phyloP scores from a whole-genome alignment of 2,888 invertebrate species.

The Argyresthia albistria region DNA sequence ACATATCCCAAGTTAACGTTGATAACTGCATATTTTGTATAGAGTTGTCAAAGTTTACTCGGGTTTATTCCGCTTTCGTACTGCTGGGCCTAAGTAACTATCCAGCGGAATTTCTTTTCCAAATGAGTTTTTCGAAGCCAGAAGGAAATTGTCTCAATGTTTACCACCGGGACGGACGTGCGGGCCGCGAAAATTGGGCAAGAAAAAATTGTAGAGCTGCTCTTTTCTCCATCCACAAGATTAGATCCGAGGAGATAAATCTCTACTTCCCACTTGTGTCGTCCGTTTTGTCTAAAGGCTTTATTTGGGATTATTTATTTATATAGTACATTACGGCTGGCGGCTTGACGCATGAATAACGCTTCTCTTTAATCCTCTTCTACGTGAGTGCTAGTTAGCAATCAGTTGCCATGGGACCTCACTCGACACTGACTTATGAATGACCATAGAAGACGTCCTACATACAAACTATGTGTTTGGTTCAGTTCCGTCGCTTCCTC shows the following conservation, averaged over 20 bases:
- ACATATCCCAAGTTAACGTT: no score
- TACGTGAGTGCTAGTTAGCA: conserved; percentile 2
- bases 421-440: background rate
- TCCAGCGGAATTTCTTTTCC: conserved; percentile 7
- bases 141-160: conserved; percentile 38
- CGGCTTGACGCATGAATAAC: conserved; percentile 10
- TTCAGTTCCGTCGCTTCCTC: background rate
- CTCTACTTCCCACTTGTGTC: conserved; percentile 41
- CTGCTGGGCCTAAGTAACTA: no score
- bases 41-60: no score
- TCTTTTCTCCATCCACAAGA: conserved; percentile 63
- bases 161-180: conserved; percentile 23
- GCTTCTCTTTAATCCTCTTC: conserved; percentile 1
- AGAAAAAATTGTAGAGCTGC: conserved; percentile 45
- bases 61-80: no score
- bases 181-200: conserved; percentile 35
- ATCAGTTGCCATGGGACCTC: background rate
- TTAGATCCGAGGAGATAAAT: conserved; percentile 68
- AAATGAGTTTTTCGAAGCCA: conserved; percentile 40
- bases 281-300: conserved; percentile 24
- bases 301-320: conserved; percentile 63
- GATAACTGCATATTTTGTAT: no score
- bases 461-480: background rate
- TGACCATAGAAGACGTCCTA: background rate
- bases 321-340: conserved; percentile 12